Percentiles rank a stretch among this genome's conserved stretches.
Conservation (phyloP, 2,797 vertebrate species). For the Alauda arvensis region DNA sequence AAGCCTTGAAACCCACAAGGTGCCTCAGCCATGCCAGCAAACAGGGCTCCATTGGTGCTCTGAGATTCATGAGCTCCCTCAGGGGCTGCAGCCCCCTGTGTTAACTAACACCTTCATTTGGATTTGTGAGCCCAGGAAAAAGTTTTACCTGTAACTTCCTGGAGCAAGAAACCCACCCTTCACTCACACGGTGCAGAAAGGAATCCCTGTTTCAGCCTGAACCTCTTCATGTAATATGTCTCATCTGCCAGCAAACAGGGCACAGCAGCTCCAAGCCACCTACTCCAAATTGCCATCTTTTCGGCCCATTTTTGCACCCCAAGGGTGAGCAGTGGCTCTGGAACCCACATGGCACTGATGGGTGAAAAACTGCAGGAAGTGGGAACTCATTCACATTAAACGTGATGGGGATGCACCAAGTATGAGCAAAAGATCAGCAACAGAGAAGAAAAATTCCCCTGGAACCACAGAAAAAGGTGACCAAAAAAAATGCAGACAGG, state of each 20-base stretch:
- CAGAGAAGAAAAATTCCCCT: neutral
- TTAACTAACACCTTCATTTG: accelerated
- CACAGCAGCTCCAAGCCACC: neutral
- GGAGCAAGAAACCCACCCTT: neutral
- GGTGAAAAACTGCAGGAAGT: neutral
- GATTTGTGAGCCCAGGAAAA: neutral
- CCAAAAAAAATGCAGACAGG: neutral
- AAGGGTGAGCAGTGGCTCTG: neutral
- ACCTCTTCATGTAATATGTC: neutral
- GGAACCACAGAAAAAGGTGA: neutral
- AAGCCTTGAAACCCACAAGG: neutral
- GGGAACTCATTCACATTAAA: neutral
- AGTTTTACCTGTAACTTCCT: accelerated
- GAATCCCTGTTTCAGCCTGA: neutral
- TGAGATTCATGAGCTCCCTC: neutral
- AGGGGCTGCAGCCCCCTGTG: neutral
- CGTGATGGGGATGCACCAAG: neutral
- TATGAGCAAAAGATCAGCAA: neutral
- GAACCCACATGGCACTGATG: accelerated
- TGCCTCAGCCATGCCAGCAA: neutral
- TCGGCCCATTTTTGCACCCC: neutral
- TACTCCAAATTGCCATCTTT: neutral
- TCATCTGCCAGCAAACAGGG: neutral
- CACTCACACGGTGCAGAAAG: accelerated
- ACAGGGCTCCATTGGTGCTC: neutral